A percentile compares a stretch with the other conserved stretches of the same genome.
phyloP scores from a whole-genome alignment of 2,113 vertebrate species.

The Aplodontia rufa region DNA sequence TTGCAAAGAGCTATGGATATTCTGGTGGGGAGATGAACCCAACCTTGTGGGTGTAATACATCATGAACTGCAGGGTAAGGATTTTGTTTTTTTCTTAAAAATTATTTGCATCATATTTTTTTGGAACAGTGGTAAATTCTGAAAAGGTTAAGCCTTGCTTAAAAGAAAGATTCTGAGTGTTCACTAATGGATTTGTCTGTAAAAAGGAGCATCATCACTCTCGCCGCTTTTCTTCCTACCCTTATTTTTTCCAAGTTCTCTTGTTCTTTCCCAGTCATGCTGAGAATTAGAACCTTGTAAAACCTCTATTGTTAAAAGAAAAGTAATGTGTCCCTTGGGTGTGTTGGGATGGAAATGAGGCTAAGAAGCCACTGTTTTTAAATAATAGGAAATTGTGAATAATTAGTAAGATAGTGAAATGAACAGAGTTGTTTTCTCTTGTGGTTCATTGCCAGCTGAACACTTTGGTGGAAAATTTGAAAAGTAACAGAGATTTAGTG shows the following conservation, averaged over 20 bases:
- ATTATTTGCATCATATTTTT: constrained; percentile 28
- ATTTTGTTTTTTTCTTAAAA: background rate
- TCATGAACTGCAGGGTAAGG: constrained; percentile 96
- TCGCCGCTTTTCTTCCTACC: background rate
- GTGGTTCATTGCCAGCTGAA: constrained; percentile 42
- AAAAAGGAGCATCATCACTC: background rate
- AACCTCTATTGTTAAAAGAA: background rate
- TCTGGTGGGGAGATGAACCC: constrained; percentile 99
- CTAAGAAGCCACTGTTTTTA: background rate
- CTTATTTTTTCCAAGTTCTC: background rate
- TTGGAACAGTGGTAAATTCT: background rate
- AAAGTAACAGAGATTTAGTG: background rate
- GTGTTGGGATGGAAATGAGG: background rate
- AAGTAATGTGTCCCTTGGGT: background rate
- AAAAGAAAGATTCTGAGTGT: background rate
- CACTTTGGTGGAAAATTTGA: constrained; percentile 27
- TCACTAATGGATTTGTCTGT: background rate
- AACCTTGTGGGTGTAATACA: constrained; percentile 96
- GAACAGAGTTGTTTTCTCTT: constrained; percentile 23
- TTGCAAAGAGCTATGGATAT: constrained; percentile 98
- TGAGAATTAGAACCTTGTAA: constrained; percentile 30
- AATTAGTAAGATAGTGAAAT: constrained; percentile 19
- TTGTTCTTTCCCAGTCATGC: constrained; percentile 20
- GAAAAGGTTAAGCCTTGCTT: background rate
- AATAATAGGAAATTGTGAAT: constrained; percentile 50